Evolutionary conservation across 2,113 vertebrate genomes (phyloP), one percentile per base, ranked within the genome.

Genomic region (Pithys albifrons): DNA sequence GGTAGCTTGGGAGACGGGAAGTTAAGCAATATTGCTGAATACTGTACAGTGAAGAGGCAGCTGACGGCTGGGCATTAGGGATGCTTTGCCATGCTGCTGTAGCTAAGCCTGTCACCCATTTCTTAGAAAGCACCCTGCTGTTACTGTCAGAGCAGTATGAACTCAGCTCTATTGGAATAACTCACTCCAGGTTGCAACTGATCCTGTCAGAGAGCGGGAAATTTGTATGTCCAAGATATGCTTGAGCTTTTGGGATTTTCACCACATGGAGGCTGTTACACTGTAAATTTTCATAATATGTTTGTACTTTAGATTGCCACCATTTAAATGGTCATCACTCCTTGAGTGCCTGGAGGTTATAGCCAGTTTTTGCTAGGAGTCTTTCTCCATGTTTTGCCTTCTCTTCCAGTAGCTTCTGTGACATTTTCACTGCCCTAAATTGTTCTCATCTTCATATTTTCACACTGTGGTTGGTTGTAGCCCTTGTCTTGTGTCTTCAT

Each of bases 81-180:
- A 85, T 93, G 89, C 88, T 94, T 86, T 91, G 54, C 93, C 89
- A 65, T 9, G 67, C 82, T 79, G 55, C 87, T 62, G 37, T 35
- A 49, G 75, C 35, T 58, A 10, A 89, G 78, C 69, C 86, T 89
- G 91, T 89, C 89, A 81, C 65, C 69, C 29, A 20, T 46, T 82
- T 18, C 3, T 70, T 75, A 7, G 4, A 73, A 85, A 91, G 58
- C 52, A 65, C 49, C 59, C 39, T 19, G 39, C 51, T 89, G 52
- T 65, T 80, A 4, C 67, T 96, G 64, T n/a, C 76, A 46, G 71
- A 73, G 51, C 41, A 58, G 28, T 3, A 12, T 6, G 62, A 90
- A 19, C 83, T 78, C 85, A 33, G 57, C 48, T n/a, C 5, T 6
- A 0, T 7, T 20, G 49, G 49, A 57, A 87, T 61, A 84, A 75